phyloP scores from a whole-genome alignment of 2,113 vertebrate species.

The Benitochromis conjunctus region DNA sequence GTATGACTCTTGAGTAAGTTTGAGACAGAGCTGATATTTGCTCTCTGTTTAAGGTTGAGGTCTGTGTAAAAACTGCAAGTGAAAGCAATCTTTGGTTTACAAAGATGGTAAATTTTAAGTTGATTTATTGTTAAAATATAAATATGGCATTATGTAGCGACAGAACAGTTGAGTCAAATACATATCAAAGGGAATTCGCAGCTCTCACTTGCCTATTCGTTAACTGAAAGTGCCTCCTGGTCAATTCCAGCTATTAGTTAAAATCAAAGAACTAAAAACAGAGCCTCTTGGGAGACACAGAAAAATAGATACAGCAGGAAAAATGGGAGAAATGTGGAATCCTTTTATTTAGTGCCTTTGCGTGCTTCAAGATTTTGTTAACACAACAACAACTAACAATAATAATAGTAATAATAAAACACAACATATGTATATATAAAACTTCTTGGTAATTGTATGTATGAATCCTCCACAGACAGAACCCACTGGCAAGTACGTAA shows the following conservation, averaged over 20 bases:
- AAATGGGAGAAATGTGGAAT: background rate
- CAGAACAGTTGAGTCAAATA: background rate
- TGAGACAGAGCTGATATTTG: background rate
- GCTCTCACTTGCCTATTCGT: background rate
- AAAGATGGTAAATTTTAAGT: background rate
- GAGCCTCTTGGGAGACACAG: background rate
- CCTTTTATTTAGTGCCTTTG: background rate
- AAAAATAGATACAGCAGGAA: background rate
- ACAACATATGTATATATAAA: background rate
- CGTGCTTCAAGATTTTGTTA: background rate
- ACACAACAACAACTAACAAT: background rate
- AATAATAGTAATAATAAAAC: background rate
- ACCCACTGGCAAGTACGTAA: constrained; percentile 71
- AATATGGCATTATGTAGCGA: background rate
- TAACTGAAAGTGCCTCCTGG: background rate
- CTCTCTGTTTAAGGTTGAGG: background rate
- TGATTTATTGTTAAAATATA: background rate
- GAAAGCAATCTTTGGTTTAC: background rate
- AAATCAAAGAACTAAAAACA: background rate
- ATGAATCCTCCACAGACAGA: constrained; percentile 38
- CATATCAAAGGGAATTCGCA: background rate
- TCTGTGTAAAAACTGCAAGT: background rate
- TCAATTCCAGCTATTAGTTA: background rate
- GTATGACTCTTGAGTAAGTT: background rate
- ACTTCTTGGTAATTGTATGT: background rate